Evolutionary conservation across 2,888 invertebrate species (phyloP).

Genomic region (Drosophila kokeensis): DNA sequence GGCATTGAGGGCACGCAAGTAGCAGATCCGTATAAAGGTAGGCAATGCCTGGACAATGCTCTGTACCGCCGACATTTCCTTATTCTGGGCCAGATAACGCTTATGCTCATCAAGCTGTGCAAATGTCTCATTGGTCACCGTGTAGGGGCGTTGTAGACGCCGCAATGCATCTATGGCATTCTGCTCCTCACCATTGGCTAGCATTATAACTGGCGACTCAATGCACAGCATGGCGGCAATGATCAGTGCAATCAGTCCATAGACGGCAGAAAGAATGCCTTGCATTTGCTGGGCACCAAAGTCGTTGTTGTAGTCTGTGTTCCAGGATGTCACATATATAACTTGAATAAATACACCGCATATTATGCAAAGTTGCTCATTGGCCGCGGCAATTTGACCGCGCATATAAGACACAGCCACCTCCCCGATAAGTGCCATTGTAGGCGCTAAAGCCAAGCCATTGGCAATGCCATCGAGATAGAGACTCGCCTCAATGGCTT

Average conservation of each 20-base stretch:
- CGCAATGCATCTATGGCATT: conserved; percentile 73
- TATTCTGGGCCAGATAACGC: conserved; percentile 71
- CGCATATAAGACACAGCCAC: conserved; percentile 61
- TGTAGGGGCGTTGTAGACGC: conserved; percentile 68
- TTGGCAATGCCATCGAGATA: conserved; percentile 82
- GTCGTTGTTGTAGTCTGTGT: fast-evolving
- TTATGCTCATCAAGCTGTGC: conserved; percentile 76
- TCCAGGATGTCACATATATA: conserved; percentile 42
- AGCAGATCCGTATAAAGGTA: conserved; percentile 62
- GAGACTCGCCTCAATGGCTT: conserved; percentile 56
- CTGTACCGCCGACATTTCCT: conserved; percentile 38
- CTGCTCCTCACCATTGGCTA: conserved; percentile 69
- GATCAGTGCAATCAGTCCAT: conserved; percentile 61
- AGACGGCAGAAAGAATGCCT: conserved; percentile 63
- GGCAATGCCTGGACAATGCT: conserved; percentile 57
- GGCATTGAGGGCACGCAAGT: conserved; percentile 68
- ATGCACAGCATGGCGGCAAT: conserved; percentile 48
- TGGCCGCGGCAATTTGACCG: conserved; percentile 53
- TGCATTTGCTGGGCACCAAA: conserved; percentile 63
- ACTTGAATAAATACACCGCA: conserved; percentile 72
- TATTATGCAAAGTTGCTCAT: conserved; percentile 61
- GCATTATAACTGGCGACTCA: conserved; percentile 78
- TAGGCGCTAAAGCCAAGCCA: conserved; percentile 75
- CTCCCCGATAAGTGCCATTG: conserved; percentile 78
- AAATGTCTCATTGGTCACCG: conserved; percentile 68